Conservation (phyloP, 2,888 invertebrate genomes). For the Gastracanthus pulcherrimus region DNA sequence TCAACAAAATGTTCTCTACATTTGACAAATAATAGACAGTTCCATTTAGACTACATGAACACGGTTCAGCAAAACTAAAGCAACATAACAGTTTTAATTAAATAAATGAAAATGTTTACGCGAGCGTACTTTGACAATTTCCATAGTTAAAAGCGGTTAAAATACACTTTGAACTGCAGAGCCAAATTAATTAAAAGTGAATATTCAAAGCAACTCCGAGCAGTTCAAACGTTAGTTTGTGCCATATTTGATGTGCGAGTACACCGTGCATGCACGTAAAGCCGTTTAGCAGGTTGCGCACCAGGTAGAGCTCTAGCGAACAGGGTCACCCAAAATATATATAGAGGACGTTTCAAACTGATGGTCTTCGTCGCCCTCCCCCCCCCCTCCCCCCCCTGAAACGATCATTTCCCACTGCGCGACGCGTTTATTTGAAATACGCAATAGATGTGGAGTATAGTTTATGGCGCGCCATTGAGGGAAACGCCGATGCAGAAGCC, state of each 20-base stretch:
- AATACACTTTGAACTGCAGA: neutral
- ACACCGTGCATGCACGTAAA: neutral
- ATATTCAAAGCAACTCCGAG: neutral
- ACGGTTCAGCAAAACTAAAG: neutral
- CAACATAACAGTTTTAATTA: neutral
- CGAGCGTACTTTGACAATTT: neutral
- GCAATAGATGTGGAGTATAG: too few relatives aligned
- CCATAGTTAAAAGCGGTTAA: neutral
- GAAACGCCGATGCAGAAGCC: too few relatives aligned
- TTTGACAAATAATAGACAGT: neutral
- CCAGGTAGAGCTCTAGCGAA: neutral
- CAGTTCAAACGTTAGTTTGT: neutral
- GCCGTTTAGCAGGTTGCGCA: neutral
- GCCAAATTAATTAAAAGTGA: constrained; percentile 3
- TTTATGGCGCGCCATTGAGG: too few relatives aligned
- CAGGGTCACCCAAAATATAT: neutral
- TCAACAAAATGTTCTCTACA: too few relatives aligned
- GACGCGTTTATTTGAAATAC: too few relatives aligned
- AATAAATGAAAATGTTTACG: neutral
- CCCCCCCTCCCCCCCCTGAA: too few relatives aligned
- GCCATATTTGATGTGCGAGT: neutral
- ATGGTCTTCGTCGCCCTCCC: neutral
- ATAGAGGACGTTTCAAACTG: constrained; percentile 6
- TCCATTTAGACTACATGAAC: neutral
- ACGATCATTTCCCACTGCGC: too few relatives aligned